Conservation (phyloP, 2,888 invertebrate genomes). For the Phaedon cochleariae region DNA sequence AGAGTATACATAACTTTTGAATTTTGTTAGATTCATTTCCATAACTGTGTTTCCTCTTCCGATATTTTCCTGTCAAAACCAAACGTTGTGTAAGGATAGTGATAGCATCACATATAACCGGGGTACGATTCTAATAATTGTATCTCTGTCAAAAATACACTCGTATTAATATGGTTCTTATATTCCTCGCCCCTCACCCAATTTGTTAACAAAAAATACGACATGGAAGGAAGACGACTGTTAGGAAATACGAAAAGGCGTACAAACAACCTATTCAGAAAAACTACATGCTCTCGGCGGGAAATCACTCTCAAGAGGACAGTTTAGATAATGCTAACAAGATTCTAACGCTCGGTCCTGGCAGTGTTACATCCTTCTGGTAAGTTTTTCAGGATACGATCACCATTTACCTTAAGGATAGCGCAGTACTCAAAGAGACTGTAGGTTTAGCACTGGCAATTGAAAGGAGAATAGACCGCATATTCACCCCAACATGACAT, state of each 20-base stretch:
- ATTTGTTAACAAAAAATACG: constrained; percentile 43
- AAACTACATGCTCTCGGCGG: constrained; percentile 74
- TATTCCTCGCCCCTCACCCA: constrained; percentile 31
- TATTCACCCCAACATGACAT: background rate
- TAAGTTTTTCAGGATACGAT: constrained; percentile 58
- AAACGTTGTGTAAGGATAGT: no score
- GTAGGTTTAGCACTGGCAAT: constrained; percentile 15
- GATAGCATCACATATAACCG: no score
- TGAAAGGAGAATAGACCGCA: constrained; percentile 19
- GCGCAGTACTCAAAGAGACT: background rate
- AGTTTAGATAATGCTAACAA: constrained; percentile 83
- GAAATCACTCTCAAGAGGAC: constrained; percentile 81
- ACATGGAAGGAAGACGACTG: constrained; percentile 85
- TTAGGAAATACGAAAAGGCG: constrained; percentile 88
- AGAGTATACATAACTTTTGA: no score
- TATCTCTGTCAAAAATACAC: background rate
- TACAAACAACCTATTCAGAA: constrained; percentile 86
- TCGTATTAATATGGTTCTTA: constrained; percentile 43
- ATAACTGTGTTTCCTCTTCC: no score
- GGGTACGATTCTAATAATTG: background rate
- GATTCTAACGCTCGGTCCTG: constrained; percentile 73
- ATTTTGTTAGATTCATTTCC: no score
- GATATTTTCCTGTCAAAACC: no score
- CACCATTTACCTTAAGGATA: constrained; percentile 15
- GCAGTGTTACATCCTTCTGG: constrained; percentile 79